Evolutionary conservation across 2,888 invertebrate species (phyloP), one percentile per base, ranked within the genome.

Genomic region (Calephelis perditalis): DNA sequence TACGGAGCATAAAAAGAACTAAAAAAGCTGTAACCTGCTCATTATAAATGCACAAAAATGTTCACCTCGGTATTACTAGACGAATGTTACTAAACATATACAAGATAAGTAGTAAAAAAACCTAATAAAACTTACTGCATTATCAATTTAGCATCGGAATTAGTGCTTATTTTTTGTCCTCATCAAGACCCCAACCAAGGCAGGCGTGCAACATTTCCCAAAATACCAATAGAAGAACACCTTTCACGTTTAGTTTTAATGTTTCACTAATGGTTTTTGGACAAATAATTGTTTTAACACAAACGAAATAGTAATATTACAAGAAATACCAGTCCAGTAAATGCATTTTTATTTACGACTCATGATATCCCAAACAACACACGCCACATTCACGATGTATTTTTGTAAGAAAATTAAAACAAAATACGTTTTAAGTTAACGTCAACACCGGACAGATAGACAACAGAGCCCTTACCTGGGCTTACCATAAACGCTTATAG

Each of bases 321-420:
- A 71, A 71, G 70, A 74, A 77, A 78, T 80, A 78, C 62, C 74
- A 73, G 71, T 74, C 75, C 72, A 81, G 81, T 73, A 72, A 78
- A 77, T 75, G 79, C 83, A 84, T 88, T 89, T 86, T 89, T 89
- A 89, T 89, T 89, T 91, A 90, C 89, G 87, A 87, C 79, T 88
- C 82, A 75, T 78, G 79, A 79, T 78, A 81, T 78, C 78, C 83
- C 86, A 91, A 91, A 91, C 91, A 91, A 91, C 91, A 91, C 91
- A 91, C 91, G 91, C 91, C 91, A 91, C 91, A 91, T 90, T 91
- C 90, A 86, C 87, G 84, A 86, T 83, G 79, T 84, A 84, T 80
- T 82, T 84, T 78, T 72, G 72, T 76, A 69, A 77, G 68, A 76
- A 82, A 78, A 79, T 80, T 81, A n/a, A n/a, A n/a, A n/a, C n/a